phyloP scores from a whole-genome alignment of 2,113 vertebrate species.

The Tretioscincus oriximinensis region DNA sequence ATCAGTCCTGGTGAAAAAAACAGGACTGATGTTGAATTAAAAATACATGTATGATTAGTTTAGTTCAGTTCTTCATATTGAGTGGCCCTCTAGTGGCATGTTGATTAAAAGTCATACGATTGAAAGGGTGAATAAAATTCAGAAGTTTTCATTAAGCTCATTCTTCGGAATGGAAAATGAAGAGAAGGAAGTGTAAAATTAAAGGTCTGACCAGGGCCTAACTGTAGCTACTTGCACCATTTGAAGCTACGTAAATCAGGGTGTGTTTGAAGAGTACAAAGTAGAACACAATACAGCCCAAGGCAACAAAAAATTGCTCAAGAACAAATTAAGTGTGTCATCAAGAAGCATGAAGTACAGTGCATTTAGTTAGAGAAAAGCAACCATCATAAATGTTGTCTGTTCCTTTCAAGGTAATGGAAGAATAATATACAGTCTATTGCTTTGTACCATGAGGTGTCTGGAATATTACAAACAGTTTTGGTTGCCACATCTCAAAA shows the following conservation, averaged over 20 bases:
- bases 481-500: neutral
- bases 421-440: neutral
- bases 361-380: neutral
- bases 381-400: neutral
- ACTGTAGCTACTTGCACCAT: neutral
- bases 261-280: slow-evolving; percentile 29
- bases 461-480: neutral
- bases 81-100: too few relatives aligned
- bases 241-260: slow-evolving; percentile 32
- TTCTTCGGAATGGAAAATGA: neutral
- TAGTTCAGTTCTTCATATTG: too few relatives aligned
- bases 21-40: too few relatives aligned
- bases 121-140: too few relatives aligned
- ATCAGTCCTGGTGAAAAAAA: too few relatives aligned
- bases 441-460: neutral
- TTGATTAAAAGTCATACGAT: too few relatives aligned
- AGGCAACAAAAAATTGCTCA: slow-evolving; percentile 13
- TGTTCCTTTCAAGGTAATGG: neutral
- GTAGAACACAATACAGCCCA: slow-evolving; percentile 21
- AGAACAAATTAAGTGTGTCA: slow-evolving; percentile 1
- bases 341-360: neutral
- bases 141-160: too few relatives aligned
- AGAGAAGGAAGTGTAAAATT: neutral
- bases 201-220: too few relatives aligned
- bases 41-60: too few relatives aligned